phyloP scores from a whole-genome alignment of 2,888 invertebrate genomes.

The Meloe dianella region DNA sequence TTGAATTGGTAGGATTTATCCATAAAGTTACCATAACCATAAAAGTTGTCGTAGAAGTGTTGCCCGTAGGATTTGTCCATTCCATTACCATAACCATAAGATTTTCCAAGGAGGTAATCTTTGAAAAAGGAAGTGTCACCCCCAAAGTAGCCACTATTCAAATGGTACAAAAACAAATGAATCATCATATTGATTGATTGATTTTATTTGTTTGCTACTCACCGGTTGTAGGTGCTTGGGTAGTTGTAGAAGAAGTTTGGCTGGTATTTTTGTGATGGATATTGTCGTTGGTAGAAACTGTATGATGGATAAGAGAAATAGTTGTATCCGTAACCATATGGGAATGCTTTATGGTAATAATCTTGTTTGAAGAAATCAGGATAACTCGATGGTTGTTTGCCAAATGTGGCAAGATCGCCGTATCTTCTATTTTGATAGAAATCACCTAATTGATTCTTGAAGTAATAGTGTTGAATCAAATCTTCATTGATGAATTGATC shows the following conservation, averaged over 20 bases:
- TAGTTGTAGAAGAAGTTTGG: neutral
- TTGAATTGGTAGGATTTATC: neutral
- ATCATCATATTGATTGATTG: no score
- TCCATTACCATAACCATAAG: neutral
- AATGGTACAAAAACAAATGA: neutral
- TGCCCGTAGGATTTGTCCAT: neutral
- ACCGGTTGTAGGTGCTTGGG: neutral
- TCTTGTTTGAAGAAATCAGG: neutral
- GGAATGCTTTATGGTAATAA: neutral
- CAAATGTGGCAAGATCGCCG: neutral
- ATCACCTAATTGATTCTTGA: neutral
- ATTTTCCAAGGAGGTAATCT: neutral
- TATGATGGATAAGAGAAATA: neutral
- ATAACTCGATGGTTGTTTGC: neutral
- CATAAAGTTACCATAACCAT: neutral
- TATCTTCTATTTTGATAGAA: neutral
- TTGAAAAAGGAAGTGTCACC: neutral
- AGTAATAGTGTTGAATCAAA: neutral
- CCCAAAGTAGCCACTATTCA: neutral
- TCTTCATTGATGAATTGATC: conserved; percentile 1
- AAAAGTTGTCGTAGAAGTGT: neutral
- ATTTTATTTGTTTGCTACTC: neutral
- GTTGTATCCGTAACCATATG: neutral
- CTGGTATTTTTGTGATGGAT: neutral
- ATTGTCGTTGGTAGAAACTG: neutral